Base-by-base conservation (phyloP, 1,140 invertebrate species). In the Harpegnathos saltator region DNA sequence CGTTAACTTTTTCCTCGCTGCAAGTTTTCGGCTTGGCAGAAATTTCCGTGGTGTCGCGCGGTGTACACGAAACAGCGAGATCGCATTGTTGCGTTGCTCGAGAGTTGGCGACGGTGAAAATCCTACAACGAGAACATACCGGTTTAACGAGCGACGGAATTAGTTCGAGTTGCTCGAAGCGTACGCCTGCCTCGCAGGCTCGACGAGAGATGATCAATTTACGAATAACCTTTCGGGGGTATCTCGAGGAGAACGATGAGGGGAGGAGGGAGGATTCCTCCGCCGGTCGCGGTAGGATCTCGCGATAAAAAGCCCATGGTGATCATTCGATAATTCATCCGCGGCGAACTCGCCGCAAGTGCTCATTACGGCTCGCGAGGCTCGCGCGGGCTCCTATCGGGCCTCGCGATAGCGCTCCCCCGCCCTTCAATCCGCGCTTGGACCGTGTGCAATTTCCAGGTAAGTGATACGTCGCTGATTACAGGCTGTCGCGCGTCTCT, bases 381-480 rank as follows among this genome's bases (percentile, higher is more conserved):
- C 38, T 65, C 14, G 4, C 19, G 74, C 61, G 59, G n/a, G 12
- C 33, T 44, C 33, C 61, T 68, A 68, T 78, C 22, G 50, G 56
- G 50, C n/a, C 74, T 78, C n/a, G 33, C 74, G 74, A 78, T 78
- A 78, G 56, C 66, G 74, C 62, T 78, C 62, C 33, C 15, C 26
- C 59, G 59, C 73, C 26, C 44, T 22, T 29, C 50, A 17, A 12
- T 24, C 24, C 58, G 24, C 38, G 52, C 58, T n/a, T 61, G 58
- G 72, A 74, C 62, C 38, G 62, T 33, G 63, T 58, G 74, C 63
- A 78, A 78, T 78, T 68, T 68, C 33, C 1, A 54, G 63, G 33
- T 77, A 78, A 78, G 58, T 84, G 81, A 84, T 84, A 69, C 48
- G 56, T 38, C 48, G 66, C 29, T 84, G 82, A 84, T 84, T 80